A percentile compares a stretch with the other conserved stretches of the same genome.
Evolutionary conservation across 1,140 invertebrate species (phyloP).

Genomic region (Cylas formicarius): DNA sequence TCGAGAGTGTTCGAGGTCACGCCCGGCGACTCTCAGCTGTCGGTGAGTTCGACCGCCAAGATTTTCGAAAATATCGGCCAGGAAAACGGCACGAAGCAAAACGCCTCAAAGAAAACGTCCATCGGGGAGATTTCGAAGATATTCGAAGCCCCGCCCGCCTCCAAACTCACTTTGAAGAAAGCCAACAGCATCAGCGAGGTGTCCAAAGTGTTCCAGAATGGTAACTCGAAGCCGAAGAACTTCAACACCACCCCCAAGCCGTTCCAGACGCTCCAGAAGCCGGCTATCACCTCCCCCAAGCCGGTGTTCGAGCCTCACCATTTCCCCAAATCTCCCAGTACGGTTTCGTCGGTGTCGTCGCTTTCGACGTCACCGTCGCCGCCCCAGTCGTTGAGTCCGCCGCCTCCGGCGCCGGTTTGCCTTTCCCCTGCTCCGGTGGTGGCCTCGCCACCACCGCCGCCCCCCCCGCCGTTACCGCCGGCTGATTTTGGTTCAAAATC

Average conservation of each 20-base stretch:
- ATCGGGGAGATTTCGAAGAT: constrained; percentile 18
- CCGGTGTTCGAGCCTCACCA: constrained; percentile 7
- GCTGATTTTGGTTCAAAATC: neutral
- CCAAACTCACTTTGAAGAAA: constrained; percentile 11
- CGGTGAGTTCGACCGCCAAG: constrained; percentile 15
- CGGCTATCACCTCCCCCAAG: constrained; percentile 16
- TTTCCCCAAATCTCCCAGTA: constrained; percentile 12
- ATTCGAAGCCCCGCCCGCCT: constrained; percentile 4
- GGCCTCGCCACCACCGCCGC: constrained; percentile 9
- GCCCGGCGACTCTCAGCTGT: constrained; percentile 12
- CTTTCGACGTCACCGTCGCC: constrained; percentile 21
- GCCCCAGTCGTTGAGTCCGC: constrained; percentile 23
- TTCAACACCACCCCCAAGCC: constrained; percentile 18
- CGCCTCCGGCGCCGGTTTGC: neutral
- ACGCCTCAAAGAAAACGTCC: constrained; percentile 12
- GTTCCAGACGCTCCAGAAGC: constrained; percentile 12
- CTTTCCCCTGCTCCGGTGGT: constrained; percentile 8
- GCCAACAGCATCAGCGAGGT: constrained; percentile 23
- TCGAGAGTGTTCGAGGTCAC: constrained; percentile 10
- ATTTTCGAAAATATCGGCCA: constrained; percentile 16
- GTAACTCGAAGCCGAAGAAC: constrained; percentile 15
- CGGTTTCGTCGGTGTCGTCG: constrained; percentile 18
- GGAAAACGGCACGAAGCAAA: constrained; percentile 8
- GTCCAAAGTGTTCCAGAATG: constrained; percentile 22
- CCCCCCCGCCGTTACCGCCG: constrained; percentile 10